Evolutionary conservation across 2,797 vertebrate genomes (phyloP), one percentile per base, ranked within the genome.

Genomic region (Tinamus major): DNA sequence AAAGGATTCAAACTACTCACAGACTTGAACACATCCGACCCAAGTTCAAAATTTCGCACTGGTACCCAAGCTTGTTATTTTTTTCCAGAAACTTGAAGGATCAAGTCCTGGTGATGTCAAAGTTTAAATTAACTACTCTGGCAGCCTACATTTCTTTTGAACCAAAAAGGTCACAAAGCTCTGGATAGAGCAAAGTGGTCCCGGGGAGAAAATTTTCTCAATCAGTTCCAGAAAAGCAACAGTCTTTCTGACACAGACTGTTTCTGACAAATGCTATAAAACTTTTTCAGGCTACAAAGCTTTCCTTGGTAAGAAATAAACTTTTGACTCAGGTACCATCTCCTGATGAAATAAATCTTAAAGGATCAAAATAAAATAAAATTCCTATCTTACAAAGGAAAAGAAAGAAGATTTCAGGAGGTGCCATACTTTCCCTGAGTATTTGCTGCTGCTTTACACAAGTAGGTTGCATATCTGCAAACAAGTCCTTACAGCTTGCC

Each of bases 211-310:
- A 71, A 39, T 1, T 4, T 42, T 79, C 27, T 90, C 48, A 84
- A 80, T 49, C 80, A 29, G 41, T 24, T 92, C 49, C 85, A 56
- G 53, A 49, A 87, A 39, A 12, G 27, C 68, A 84, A n/a, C 31
- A 94, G 53, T 55, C 53, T 31, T 55, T 55, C 53, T 31, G 53
- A 77, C 63, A 79, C 31, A 48, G 63, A 39, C 31, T 70, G 24
- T 46, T 90, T 53, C 78, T 82, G 64, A 90, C 72, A 88, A 95
- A 77, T 58, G 17, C 51, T 87, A 39, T 41, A 70, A 94, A 90
- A 44, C 5, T 8, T 31, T 44, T 23, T 63, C 4, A 77, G 33
- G 78, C 71, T n/a, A 27, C 17, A 37, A 44, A 63, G 5, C 4
- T 77, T 74, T 33, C 17, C 49, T 72, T 21, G 37, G 16, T 48